Evolutionary conservation across 2,113 vertebrate species (phyloP), one percentile per base, ranked within the genome.

Genomic region (Sinocyclocheilus maitianheensis): DNA sequence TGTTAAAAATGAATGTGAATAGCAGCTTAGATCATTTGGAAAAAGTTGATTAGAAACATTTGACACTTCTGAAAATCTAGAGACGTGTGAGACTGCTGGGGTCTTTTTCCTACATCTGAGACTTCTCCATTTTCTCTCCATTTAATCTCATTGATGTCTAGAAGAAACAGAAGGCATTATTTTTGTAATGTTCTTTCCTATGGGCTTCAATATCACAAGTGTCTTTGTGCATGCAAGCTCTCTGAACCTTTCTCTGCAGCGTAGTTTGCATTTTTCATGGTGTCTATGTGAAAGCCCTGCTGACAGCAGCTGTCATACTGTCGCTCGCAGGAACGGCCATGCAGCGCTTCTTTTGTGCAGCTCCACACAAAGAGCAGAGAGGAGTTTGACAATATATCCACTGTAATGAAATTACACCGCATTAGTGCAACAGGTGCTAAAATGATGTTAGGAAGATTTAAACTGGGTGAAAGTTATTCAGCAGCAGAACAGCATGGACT

Each of bases 231-330:
- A 2, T 43, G 34, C 46, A 77, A 75, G 69, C 51, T 51, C 40
- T 81, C 55, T 72, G 80, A 62, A 85, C 63, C 14, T 81, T 3
- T 85, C 77, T 71, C 58, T 63, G 48, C 74, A 43, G 20, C 34
- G 48, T 34, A 22, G 20, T 58, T 13, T 77, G 12, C n/a, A 8
- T 51, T 24, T 40, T 48, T 30, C 20, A 30, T 34, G 30, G 40
- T 43, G 65, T 76, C 69, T 55, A 11, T 51, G 14, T 24, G n/a
- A 71, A 82, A 34, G 53, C 69, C 2, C 20, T 78, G 26, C 58
- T 85, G 62, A 85, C 58, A 67, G 71, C 58, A 85, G 71, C 83
- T 85, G 69, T 85, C 83, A 88, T 24, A 69, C 72, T 4, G 58
- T 5, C 48, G 26, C 75, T 46, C 53, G 34, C 60, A 69, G 62